Conservation (phyloP, 2,113 vertebrate species). For the Morone chrysops region DNA sequence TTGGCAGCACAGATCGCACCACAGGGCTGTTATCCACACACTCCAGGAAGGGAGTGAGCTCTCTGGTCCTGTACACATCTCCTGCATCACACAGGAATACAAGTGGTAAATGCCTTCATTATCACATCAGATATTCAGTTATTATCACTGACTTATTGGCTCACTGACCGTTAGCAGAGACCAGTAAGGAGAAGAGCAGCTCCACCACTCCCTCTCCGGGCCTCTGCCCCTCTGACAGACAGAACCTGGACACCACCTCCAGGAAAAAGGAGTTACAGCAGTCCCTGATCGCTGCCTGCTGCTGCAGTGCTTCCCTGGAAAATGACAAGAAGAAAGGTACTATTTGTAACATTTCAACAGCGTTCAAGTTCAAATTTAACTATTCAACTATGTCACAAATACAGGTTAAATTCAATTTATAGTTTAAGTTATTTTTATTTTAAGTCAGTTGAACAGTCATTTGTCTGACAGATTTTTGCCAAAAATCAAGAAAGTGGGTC, state of each 20-base stretch:
- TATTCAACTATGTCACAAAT: too few relatives aligned
- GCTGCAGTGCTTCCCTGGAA: slow-evolving; percentile 68
- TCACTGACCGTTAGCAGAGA: slow-evolving; percentile 76
- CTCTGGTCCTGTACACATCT: slow-evolving; percentile 79
- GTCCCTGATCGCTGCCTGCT: slow-evolving; percentile 62
- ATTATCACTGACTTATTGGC: too few relatives aligned
- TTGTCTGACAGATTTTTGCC: too few relatives aligned
- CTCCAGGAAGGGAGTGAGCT: slow-evolving; percentile 83
- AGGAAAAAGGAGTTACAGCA: slow-evolving; percentile 85
- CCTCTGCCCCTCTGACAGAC: slow-evolving; percentile 65
- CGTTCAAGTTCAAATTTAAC: too few relatives aligned
- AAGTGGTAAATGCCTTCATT: neutral
- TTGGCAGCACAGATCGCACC: slow-evolving; percentile 84
- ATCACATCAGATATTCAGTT: neutral
- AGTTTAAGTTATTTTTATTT: too few relatives aligned
- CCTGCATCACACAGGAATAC: slow-evolving; percentile 58
- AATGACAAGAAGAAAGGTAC: too few relatives aligned
- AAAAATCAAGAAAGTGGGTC: too few relatives aligned
- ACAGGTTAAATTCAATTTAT: too few relatives aligned
- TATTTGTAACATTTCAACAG: too few relatives aligned
- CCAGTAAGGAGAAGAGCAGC: slow-evolving; percentile 83
- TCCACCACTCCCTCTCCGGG: slow-evolving; percentile 78
- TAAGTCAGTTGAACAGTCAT: too few relatives aligned
- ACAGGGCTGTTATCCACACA: slow-evolving; percentile 85
- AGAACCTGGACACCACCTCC: slow-evolving; percentile 85